phyloP scores from a whole-genome alignment of 2,113 vertebrate genomes.

The Callospermophilus lateralis region DNA sequence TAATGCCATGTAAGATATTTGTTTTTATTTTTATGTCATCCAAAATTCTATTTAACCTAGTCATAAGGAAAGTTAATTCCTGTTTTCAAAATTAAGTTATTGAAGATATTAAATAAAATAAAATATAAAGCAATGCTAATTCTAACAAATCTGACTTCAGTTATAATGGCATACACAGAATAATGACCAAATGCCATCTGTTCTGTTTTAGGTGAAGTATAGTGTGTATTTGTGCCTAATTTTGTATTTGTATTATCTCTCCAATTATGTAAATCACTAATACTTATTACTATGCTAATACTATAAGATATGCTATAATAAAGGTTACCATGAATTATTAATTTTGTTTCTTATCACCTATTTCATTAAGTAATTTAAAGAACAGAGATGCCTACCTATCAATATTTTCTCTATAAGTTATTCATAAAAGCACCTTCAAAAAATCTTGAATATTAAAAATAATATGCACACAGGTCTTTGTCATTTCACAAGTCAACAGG shows the following conservation, averaged over 20 bases:
- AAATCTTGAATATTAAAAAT: slow-evolving; percentile 28
- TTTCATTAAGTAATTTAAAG: slow-evolving; percentile 69
- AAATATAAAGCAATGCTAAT: slow-evolving; percentile 12
- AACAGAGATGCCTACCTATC: background rate
- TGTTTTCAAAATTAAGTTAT: slow-evolving; percentile 34
- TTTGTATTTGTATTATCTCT: slow-evolving; percentile 54
- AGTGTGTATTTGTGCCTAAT: background rate
- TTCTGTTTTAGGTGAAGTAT: background rate
- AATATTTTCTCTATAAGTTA: slow-evolving; percentile 8
- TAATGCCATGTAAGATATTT: slow-evolving; percentile 32
- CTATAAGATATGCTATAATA: slow-evolving; percentile 36
- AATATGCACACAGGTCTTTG: background rate
- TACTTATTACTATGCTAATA: slow-evolving; percentile 70
- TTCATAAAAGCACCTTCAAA: slow-evolving; percentile 1
- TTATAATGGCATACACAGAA: background rate
- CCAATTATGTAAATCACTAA: slow-evolving; percentile 66
- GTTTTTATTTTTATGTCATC: background rate
- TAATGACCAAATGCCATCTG: slow-evolving; percentile 24
- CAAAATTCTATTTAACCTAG: slow-evolving; percentile 38
- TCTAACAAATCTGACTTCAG: slow-evolving; percentile 22
- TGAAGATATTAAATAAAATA: slow-evolving; percentile 35
- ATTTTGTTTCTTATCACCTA: slow-evolving; percentile 63
- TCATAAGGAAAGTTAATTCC: slow-evolving; percentile 13
- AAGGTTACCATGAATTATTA: slow-evolving; percentile 63
- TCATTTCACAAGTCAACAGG: slow-evolving; percentile 57